These are phyloP conservation scores for Pygoscelis antarcticus DNA, from an alignment of 2,113 vertebrate genomes.

Conservation along the genomic window DNA sequence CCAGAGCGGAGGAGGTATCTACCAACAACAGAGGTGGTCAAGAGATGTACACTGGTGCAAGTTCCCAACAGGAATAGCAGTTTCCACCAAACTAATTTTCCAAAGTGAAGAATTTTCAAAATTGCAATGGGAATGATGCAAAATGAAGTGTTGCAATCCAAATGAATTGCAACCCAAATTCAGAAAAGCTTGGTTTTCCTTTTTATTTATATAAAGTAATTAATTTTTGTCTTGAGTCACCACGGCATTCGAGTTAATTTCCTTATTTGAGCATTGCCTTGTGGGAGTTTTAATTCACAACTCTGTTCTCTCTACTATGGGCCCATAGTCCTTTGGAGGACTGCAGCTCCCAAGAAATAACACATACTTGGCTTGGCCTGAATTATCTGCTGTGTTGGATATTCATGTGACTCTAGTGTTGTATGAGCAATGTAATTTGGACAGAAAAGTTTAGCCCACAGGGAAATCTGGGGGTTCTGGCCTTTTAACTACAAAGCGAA, in stretches of 20 bases:
- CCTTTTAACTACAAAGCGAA: not conserved
- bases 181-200: not conserved
- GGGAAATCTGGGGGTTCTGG: not conserved
- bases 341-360: not conserved
- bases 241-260: not conserved
- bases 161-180: not conserved
- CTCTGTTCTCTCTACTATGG: not conserved
- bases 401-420: not conserved
- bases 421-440: not conserved
- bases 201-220: not conserved
- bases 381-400: not conserved
- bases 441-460: not conserved
- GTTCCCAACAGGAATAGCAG: not conserved
- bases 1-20: not conserved
- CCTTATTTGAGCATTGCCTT: not conserved
- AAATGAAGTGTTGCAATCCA: not conserved
- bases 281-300: not conserved
- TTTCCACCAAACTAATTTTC: not conserved
- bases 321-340: not conserved
- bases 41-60: not conserved
- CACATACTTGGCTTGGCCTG: not conserved
- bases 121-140: not conserved
- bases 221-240: not conserved
- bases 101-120: conserved; percentile 1
- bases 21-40: not conserved